phyloP scores from a whole-genome alignment of 1,140 invertebrate genomes.

The Acromyrmex heyeri region DNA sequence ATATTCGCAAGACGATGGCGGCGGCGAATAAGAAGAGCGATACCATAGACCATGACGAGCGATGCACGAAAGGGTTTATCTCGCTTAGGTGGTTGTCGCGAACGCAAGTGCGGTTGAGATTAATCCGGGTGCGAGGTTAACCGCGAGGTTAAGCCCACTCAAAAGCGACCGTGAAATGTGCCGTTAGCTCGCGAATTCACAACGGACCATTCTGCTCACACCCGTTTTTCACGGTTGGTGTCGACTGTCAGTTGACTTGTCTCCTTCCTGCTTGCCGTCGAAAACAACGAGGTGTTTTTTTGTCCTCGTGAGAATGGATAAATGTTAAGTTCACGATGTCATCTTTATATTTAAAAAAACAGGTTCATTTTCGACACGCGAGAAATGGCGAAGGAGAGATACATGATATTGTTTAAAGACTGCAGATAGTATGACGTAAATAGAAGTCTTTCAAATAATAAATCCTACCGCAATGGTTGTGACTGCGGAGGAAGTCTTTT shows the following conservation, averaged over 20 bases:
- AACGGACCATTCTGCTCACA: constrained; percentile 71
- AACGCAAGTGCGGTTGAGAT: constrained; percentile 73
- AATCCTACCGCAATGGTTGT: not conserved
- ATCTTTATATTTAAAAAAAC: constrained; percentile 52
- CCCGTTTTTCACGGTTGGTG: constrained; percentile 39
- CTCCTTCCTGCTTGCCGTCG: not conserved
- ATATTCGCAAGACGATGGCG: constrained; percentile 55
- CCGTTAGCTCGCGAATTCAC: constrained; percentile 63
- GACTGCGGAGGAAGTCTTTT: not conserved
- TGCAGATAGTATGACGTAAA: constrained; percentile 2
- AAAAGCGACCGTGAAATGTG: constrained; percentile 75
- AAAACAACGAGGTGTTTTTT: constrained; percentile 58
- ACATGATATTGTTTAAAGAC: not conserved
- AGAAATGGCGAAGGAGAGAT: not conserved
- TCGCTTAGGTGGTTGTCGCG: constrained; percentile 68
- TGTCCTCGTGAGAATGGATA: constrained; percentile 11
- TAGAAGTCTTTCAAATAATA: not conserved
- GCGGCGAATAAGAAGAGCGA: constrained; percentile 4
- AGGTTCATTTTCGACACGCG: constrained; percentile 55
- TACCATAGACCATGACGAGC: constrained; percentile 59
- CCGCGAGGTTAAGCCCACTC: constrained; percentile 76
- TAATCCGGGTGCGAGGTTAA: constrained; percentile 78
- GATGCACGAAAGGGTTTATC: constrained; percentile 72
- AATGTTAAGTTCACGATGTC: constrained; percentile 13
- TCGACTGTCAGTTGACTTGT: constrained; percentile 33